phyloP scores from a whole-genome alignment of 2,797 vertebrate species.

The Furcifer pardalis region DNA sequence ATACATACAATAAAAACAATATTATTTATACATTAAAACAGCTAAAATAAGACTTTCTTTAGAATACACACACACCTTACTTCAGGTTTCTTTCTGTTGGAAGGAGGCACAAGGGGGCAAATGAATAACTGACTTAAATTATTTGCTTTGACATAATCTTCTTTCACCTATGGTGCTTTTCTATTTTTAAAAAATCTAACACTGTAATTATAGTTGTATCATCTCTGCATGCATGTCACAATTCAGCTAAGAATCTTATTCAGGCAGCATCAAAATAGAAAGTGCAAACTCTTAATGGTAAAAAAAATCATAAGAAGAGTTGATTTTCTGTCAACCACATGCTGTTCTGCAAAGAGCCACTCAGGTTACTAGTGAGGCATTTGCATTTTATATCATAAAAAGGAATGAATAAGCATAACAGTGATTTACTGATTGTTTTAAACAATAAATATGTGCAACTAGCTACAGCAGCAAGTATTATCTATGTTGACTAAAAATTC shows the following conservation, averaged over 20 bases:
- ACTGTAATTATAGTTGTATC: conserved; percentile 37
- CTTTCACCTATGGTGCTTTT: conserved; percentile 33
- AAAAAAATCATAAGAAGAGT: conserved; percentile 27
- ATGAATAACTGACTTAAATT: too few relatives aligned
- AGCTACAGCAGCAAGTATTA: not conserved
- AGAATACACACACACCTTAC: too few relatives aligned
- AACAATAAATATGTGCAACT: not conserved
- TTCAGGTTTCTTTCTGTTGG: not conserved
- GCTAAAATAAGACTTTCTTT: not conserved
- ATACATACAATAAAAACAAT: not conserved
- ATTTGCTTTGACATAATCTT: conserved; percentile 34
- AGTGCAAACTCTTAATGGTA: not conserved
- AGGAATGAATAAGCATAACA: conserved; percentile 23
- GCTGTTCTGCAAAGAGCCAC: not conserved
- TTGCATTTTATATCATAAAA: conserved; percentile 24
- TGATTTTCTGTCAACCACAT: conserved; percentile 37
- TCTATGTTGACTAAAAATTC: conserved; percentile 35
- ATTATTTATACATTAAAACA: not conserved
- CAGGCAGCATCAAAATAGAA: conserved; percentile 13
- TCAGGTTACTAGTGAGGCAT: conserved; percentile 23
- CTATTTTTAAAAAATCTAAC: not conserved
- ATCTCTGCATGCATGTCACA: not conserved
- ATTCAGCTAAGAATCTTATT: conserved; percentile 10
- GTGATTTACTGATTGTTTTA: conserved; percentile 1
- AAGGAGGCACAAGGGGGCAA: not conserved